Evolutionary conservation across 2,888 invertebrate species (phyloP).

Genomic region (Drosophila anomalata): DNA sequence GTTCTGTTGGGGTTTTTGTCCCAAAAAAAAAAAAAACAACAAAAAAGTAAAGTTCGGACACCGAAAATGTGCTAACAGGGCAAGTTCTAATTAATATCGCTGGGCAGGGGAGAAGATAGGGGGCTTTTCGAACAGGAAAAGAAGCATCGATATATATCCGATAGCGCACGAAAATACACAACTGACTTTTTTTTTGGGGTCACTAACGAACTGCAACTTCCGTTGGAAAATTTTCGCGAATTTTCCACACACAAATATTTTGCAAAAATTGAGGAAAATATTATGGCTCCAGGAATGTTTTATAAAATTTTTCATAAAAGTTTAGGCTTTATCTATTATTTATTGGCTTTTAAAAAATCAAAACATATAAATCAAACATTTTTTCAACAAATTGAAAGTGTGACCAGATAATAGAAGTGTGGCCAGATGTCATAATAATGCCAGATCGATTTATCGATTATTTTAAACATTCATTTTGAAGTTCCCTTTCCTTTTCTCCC

Average conservation of each 20-base stretch:
- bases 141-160: constrained; percentile 11
- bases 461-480: not conserved
- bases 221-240: not conserved
- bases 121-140: not conserved
- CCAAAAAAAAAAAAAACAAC: not conserved
- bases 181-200: not conserved
- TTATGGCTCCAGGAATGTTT: not conserved
- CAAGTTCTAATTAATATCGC: constrained; percentile 22
- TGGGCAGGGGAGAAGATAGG: not conserved
- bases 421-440: too few relatives aligned
- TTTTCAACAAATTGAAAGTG: too few relatives aligned
- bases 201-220: constrained; percentile 6
- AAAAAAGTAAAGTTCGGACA: constrained; percentile 22
- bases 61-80: constrained; percentile 36
- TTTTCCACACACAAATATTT: not conserved
- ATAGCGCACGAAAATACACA: constrained; percentile 14
- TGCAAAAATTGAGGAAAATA: not conserved
- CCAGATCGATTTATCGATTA: too few relatives aligned
- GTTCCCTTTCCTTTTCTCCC: not conserved
- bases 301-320: too few relatives aligned
- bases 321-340: too few relatives aligned
- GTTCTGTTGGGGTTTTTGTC: not conserved
- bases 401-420: too few relatives aligned
- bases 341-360: too few relatives aligned
- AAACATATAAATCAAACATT: too few relatives aligned